A percentile compares a stretch with the other conserved stretches of the same genome.
Conservation (phyloP, 2,113 vertebrate genomes). For the Corythoichthys intestinalis region DNA sequence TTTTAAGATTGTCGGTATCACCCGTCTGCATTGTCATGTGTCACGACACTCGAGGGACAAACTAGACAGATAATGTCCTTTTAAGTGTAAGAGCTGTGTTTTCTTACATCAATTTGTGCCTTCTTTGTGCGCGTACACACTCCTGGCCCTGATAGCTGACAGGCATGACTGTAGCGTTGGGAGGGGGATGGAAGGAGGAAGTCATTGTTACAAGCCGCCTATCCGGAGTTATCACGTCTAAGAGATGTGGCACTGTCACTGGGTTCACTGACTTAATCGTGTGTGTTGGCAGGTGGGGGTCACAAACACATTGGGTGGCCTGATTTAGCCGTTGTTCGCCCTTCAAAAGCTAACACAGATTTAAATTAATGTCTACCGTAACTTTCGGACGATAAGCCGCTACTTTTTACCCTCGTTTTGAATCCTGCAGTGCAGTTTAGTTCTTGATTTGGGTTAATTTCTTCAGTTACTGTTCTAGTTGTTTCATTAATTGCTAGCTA, state of each 20-base stretch:
- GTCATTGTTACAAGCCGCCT: constrained; percentile 8
- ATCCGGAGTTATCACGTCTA: constrained; percentile 26
- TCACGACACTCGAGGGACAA: constrained; percentile 17
- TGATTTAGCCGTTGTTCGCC: not conserved
- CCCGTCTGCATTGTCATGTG: constrained; percentile 28
- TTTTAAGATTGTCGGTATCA: constrained; percentile 15
- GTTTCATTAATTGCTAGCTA: too few species aligned
- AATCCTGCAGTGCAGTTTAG: too few species aligned
- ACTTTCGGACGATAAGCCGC: too few species aligned
- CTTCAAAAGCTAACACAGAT: too few species aligned
- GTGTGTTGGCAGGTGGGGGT: constrained; percentile 1
- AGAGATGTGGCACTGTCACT: constrained; percentile 10
- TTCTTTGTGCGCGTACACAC: not conserved
- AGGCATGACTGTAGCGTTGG: constrained; percentile 2
- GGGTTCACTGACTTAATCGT: constrained; percentile 26
- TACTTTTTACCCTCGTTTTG: too few species aligned
- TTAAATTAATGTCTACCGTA: too few species aligned
- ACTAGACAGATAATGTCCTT: not conserved
- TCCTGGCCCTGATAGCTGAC: constrained; percentile 1
- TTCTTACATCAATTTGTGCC: not conserved
- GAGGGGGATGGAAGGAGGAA: not conserved
- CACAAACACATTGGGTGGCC: not conserved
- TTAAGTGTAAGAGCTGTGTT: not conserved
- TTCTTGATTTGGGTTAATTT: too few species aligned
- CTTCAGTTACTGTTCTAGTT: too few species aligned